Evolutionary conservation across 2,888 invertebrate genomes (phyloP).

Genomic region (Arctia plantaginis): DNA sequence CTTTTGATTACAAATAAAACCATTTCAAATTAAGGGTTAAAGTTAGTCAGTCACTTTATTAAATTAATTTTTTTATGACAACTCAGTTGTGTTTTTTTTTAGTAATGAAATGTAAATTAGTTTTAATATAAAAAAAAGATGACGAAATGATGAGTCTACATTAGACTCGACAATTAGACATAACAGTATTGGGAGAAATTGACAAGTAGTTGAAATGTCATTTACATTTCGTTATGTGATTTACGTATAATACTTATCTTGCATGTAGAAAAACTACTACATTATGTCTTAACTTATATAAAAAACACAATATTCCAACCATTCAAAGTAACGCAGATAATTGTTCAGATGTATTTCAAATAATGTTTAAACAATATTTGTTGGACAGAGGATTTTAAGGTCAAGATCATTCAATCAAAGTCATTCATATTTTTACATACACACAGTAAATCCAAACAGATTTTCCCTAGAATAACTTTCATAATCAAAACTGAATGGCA

Average conservation of each 20-base stretch:
- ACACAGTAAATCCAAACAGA: not conserved
- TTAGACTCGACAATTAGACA: not conserved
- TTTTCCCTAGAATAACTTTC: not conserved
- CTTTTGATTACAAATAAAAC: not conserved
- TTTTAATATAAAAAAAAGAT: not conserved
- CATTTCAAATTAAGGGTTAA: not conserved
- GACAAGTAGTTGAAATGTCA: not conserved
- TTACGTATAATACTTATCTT: not conserved
- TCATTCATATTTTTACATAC: no score
- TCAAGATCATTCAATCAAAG: not conserved
- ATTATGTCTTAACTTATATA: not conserved
- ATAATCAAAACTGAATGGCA: no score
- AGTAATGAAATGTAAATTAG: no score
- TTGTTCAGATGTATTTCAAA: not conserved
- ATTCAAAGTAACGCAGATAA: not conserved
- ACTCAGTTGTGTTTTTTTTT: no score
- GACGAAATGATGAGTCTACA: not conserved
- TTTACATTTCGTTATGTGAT: no score
- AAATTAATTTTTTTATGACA: not conserved
- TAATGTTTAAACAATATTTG: not conserved
- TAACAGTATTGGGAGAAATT: not conserved
- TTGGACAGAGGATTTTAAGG: not conserved
- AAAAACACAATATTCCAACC: conserved; percentile 3
- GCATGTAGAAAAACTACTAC: not conserved
- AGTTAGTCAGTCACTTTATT: not conserved